These are phyloP conservation scores for Cyclopterus lumpus DNA, from an alignment of 2,797 vertebrate species.

Conservation along the genomic window DNA sequence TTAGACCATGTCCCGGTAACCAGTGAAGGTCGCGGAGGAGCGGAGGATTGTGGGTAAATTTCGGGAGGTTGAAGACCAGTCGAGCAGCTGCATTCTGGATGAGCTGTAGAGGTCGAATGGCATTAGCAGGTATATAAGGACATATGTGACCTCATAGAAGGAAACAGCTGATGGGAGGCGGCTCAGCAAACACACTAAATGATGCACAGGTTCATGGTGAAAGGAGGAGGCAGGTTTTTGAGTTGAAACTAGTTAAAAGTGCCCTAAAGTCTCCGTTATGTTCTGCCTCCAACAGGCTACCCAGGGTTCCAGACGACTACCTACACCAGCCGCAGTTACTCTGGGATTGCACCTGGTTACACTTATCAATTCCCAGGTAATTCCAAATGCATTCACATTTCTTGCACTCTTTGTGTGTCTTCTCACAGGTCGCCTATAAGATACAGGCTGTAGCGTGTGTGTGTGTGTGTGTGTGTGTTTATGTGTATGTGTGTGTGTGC, in stretches of 20 bases:
- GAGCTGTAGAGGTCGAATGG: no score
- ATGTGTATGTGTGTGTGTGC: no score
- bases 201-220: background rate
- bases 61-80: no score
- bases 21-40: no score
- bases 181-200: background rate
- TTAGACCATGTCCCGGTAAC: no score
- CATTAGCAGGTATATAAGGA: no score
- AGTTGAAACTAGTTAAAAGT: background rate
- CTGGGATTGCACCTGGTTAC: constrained; percentile 93
- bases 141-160: background rate
- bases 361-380: constrained; percentile 95
- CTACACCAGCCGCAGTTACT: constrained; percentile 94
- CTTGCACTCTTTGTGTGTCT: background rate
- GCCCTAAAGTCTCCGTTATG: background rate
- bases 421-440: constrained; percentile 5
- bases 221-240: background rate
- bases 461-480: no score
- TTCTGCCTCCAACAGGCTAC: constrained; percentile 82
- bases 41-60: no score
- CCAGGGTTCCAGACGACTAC: constrained; percentile 95
- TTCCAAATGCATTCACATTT: constrained; percentile 26
- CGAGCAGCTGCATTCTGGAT: no score
- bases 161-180: background rate
- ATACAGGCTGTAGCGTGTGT: background rate